Evolutionary conservation across 1,140 invertebrate genomes (phyloP), one percentile per base, ranked within the genome.

Genomic region (Tenebrio molitor): DNA sequence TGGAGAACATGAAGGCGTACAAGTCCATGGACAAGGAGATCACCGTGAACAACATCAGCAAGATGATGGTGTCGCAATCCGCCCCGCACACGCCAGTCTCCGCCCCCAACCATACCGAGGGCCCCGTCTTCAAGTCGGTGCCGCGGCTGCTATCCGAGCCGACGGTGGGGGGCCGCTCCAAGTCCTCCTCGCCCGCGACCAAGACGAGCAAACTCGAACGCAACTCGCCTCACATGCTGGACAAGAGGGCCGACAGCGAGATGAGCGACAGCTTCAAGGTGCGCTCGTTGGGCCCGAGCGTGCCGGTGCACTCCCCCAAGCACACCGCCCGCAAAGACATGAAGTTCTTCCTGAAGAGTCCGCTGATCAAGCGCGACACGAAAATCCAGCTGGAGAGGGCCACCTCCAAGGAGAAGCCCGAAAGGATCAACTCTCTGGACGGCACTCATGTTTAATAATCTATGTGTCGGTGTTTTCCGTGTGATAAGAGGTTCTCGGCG

Each of bases 61-160:
- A 75, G 21, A 79, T 78, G 74, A 64, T 75, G n/a, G 75, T 82
- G 7, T 82, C 81, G 0, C 82, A 82, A 67, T 82, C 81, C 5
- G 82, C 82, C 0, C 82, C 82, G 0, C 82, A 83, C 41, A 83
- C 82, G 6, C 82, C 82, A 0, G 78, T 83, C n/a, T 79, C 79
- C 1, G 69, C 76, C 7, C 72, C 79, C 8, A 74, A 50, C 36
- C 75, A 80, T 42, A 58, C 16, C 7, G 77, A 80, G 29, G 68
- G 70, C n/a, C 12, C 68, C 7, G 67, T 71, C 16, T 75, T 79
- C 14, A 81, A 78, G 63, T 44, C 76, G 0, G 81, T 82, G 4
- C 81, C 82, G 16, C 66, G 80, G 23, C 36, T 82, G 10, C 64
- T 82, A 4, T 82, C 81, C 1, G 82, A 83, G 73, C 82, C 82